Conservation (phyloP, 2,888 invertebrate genomes). For the Oscheius onirici region DNA sequence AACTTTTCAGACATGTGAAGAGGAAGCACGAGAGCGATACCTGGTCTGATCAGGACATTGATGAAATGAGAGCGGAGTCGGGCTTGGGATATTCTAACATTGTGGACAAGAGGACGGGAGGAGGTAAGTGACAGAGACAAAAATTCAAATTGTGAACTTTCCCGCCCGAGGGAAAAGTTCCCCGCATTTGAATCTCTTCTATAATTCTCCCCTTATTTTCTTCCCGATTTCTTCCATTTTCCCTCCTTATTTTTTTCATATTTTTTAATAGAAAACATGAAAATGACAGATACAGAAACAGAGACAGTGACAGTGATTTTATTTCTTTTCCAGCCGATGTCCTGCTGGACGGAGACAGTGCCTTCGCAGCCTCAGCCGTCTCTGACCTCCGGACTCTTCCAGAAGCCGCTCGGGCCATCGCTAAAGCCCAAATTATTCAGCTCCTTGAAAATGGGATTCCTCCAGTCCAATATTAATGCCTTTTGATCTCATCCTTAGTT, state of each 20-base stretch:
- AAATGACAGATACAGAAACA: no score
- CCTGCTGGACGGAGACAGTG: slow-evolving; percentile 63
- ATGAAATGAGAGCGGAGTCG: slow-evolving; percentile 39
- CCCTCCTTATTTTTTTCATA: no score
- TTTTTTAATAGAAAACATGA: no score
- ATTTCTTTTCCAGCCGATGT: slow-evolving; percentile 43
- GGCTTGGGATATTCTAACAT: slow-evolving; percentile 17
- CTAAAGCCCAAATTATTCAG: slow-evolving; percentile 59
- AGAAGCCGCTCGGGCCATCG: slow-evolving; percentile 50
- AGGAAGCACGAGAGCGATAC: slow-evolving; percentile 50
- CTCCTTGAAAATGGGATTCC: slow-evolving; percentile 36
- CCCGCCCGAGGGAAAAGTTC: no score
- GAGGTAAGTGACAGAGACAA: slow-evolving; percentile 9
- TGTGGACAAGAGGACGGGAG: slow-evolving; percentile 16
- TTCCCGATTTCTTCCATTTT: background rate
- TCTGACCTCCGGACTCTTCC: slow-evolving; percentile 60
- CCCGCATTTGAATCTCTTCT: no score
- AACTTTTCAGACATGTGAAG: slow-evolving; percentile 39
- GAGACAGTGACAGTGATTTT: no score
- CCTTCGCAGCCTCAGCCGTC: slow-evolving; percentile 64
- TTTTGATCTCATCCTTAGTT: background rate
- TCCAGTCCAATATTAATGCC: slow-evolving; percentile 18
- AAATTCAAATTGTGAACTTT: no score
- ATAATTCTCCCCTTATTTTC: background rate
- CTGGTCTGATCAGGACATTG: slow-evolving; percentile 41